Percentiles rank a stretch among this genome's conserved stretches.
Evolutionary conservation across 23 tunicate species (phyloP).

Genomic region (Diplosoma virens): DNA sequence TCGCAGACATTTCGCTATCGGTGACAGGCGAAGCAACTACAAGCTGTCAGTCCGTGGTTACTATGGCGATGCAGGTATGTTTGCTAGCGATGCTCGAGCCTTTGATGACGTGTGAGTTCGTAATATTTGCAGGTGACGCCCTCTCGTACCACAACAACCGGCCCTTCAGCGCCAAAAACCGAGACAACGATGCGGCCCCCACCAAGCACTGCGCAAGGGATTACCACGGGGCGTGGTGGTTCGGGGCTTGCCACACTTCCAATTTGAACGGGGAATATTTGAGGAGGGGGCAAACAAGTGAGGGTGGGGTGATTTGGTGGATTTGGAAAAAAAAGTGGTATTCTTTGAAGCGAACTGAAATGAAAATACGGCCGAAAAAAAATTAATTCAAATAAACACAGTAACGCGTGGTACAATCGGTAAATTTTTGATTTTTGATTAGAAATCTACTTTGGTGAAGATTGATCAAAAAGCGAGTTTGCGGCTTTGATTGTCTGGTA

Average conservation of each 20-base stretch:
- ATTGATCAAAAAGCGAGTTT: too few relatives aligned
- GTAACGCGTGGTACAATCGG: too few relatives aligned
- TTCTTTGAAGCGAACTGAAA: constrained; percentile 7
- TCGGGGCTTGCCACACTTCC: constrained; percentile 20
- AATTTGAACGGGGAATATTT: constrained; percentile 37
- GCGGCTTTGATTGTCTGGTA: too few relatives aligned
- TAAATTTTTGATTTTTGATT: too few relatives aligned
- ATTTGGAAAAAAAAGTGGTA: constrained; percentile 4
- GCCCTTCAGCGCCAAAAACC: constrained; percentile 30
- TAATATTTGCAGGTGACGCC: constrained; percentile 22
- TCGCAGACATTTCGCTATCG: background rate
- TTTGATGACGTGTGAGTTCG: too few relatives aligned
- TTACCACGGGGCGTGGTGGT: constrained; percentile 53
- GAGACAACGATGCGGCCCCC: constrained; percentile 18
- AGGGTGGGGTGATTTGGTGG: constrained; percentile 12
- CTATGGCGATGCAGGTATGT: constrained; percentile 13
- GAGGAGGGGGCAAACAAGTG: background rate
- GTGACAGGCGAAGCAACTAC: background rate
- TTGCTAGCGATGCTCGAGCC: too few relatives aligned
- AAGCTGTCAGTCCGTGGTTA: background rate
- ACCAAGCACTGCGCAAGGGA: constrained; percentile 8
- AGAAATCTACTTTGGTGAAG: too few relatives aligned
- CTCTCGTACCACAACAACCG: constrained; percentile 21
- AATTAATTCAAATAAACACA: background rate
- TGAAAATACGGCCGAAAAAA: constrained; percentile 29